Evolutionary conservation across 2,797 vertebrate species (phyloP), one percentile per base, ranked within the genome.

Genomic region (Alca torda): DNA sequence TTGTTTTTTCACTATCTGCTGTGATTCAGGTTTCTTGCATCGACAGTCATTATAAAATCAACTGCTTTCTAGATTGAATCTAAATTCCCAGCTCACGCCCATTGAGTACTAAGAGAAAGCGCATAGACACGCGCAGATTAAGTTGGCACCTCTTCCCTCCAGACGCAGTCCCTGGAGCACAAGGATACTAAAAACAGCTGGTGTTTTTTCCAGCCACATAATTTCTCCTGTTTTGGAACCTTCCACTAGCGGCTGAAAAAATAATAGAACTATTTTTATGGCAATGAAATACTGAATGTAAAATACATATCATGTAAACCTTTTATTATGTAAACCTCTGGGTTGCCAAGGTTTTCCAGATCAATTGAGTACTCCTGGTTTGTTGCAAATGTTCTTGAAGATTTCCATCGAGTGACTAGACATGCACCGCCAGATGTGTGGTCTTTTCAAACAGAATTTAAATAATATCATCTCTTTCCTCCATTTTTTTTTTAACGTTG

Each of bases 231-330:
- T 61, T 93, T 91, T 88, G 61, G 23, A 84, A 35, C 50, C 80
- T 87, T 70, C 46, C 35, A 68, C 7, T 11, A 5, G 31, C 3
- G 25, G 33, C 54, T 83, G 74, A 46, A 68, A 79, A 95, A 85
- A 37, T 57, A 46, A 45, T 9, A 48, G 53, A 53, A 51, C 7
- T 73, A 17, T 74, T 95, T 79, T 68, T 63, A 67, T 67, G 69
- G 68, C 26, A 57, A 24, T 67, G 37, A 86, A 81, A 77, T 67
- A 37, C 28, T 8, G 16, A 72, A 54, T 84, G 65, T 82, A 63
- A 96, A 96, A 81, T 31, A 48, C 6, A 16, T 61, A 9, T 64
- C 39, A 77, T 86, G 50, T 65, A 78, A 92, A 83, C 41, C 41
- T 56, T 59, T 75, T 75, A 46, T 54, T 69, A 61, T 68, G 41